Evolutionary conservation across 2,797 vertebrate genomes (phyloP), one percentile per base, ranked within the genome.

Genomic region (Poecilia gillii): DNA sequence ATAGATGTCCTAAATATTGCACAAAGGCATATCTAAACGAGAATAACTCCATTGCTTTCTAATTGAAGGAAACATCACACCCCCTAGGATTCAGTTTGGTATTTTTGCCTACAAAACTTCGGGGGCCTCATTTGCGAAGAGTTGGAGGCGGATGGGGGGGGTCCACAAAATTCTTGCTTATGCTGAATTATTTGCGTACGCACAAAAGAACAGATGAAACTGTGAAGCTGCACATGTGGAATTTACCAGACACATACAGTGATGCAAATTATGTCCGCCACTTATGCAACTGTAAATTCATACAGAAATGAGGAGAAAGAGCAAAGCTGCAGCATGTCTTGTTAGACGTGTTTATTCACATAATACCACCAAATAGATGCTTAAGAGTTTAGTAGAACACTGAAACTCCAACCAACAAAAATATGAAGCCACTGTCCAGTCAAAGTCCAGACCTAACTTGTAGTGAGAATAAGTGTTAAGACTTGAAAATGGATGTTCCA

Each of bases 81-180:
- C n/a, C 82, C 75, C 79, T 23, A 45, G 12, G 0, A 6, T 53
- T 59, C 0, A 72, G 3, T 55, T 89, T 82, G 83, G 78, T 80
- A 80, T 59, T 13, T 64, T 75, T 83, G 39, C 36, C 45, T 71
- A 51, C 45, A 45, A 82, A 87, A 88, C 57, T 83, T 74, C 66
- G 76, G 47, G 36, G 64, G 11, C 64, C 0, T 46, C 47, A 64
- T 62, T 47, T 31, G 13, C 3, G 4, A 4, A 39, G 16, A 11
- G 3, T 39, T 39, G 7, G 20, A 20, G 39, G 6, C 1, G 28
- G 31, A 1, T 31, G 25, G 53, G 28, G 31, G 28, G n/a, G 9
- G 53, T 62, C 36, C 39, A 39, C 64, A 36, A 64, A 36, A 64
- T 36, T 36, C 11, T 25, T 41, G 8, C 9, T 20, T 68, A 23